phyloP scores from a whole-genome alignment of 2,113 vertebrate species.

The Notechis scutatus region DNA sequence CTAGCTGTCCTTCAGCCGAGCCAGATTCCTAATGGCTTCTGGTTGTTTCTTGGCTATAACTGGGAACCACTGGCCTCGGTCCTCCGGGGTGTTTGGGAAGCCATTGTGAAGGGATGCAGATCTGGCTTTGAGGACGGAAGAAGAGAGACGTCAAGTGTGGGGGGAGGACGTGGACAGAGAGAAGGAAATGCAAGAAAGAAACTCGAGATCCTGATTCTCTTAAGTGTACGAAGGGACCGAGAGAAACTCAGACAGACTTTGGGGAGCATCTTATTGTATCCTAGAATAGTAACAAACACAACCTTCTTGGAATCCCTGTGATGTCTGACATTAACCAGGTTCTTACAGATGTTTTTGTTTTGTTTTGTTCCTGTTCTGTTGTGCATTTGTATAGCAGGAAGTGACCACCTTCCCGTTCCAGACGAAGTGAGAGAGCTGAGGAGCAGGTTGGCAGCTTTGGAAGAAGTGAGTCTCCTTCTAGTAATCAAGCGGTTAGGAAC shows the following conservation, averaged over 20 bases:
- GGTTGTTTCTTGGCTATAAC: neutral
- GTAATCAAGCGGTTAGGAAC: neutral
- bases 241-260: neutral
- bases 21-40: neutral
- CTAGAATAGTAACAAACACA: neutral
- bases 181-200: neutral
- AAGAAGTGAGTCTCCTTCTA: conserved; percentile 70
- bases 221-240: neutral
- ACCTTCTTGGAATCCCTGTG: neutral
- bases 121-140: neutral
- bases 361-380: neutral
- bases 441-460: conserved; percentile 79
- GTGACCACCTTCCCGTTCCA: conserved; percentile 59
- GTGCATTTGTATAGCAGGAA: conserved; percentile 21
- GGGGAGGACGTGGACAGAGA: neutral
- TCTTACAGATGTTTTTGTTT: neutral
- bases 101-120: neutral
- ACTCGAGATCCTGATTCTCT: neutral
- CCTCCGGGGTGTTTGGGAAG: neutral
- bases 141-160: neutral
- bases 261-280: neutral
- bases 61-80: neutral
- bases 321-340: neutral
- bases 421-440: conserved; percentile 80
- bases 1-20: neutral